Evolutionary conservation across 2,888 invertebrate genomes (phyloP), one percentile per base, ranked within the genome.

Genomic region (Drosophila imparisetae): DNA sequence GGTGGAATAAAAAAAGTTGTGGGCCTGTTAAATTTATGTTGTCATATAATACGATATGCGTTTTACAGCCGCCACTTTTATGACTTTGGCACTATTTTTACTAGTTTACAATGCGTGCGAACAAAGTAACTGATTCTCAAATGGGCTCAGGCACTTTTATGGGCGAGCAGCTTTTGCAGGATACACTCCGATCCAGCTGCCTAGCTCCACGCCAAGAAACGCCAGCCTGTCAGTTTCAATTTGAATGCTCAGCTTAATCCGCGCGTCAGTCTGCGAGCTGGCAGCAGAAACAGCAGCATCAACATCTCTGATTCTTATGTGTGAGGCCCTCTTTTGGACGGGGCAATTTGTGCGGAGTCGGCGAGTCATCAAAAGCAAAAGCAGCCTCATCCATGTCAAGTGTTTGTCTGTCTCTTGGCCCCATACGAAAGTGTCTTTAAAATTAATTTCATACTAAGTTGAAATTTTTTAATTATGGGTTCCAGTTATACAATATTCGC

Each of bases 191-290:
- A 45, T 15, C 32, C 63, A 69, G 57, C 52, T 62, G 30, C 42
- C 49, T 42, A 57, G 59, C 60, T 29, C 36, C 55, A 63, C 66
- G 83, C 53, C 48, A 49, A 55, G 62, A 67, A 65, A 55, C 55
- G 64, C 60, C 64, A 54, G 75, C 67, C 83, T 87, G 90, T 87
- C 87, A 89, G 83, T 83, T 87, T 89, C 88, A 89, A 87, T 87
- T 87, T 87, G 85, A 87, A 87, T 87, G 86, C 83, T 87, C 87
- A 87, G 87, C 87, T 87, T 85, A 89, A 87, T 89, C 86, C 86
- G 72, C 77, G 77, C 89, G 74, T 81, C 85, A 87, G 72, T 79
- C 81, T 73, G 49, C 49, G 49, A 49, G 36, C 57, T 72, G 67
- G 45, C 66, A 71, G 57, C 64, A 67, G 49, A 57, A 27, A 36